Evolutionary conservation across 2,888 invertebrate species (phyloP).

Genomic region (Stenotaenia linearis): DNA sequence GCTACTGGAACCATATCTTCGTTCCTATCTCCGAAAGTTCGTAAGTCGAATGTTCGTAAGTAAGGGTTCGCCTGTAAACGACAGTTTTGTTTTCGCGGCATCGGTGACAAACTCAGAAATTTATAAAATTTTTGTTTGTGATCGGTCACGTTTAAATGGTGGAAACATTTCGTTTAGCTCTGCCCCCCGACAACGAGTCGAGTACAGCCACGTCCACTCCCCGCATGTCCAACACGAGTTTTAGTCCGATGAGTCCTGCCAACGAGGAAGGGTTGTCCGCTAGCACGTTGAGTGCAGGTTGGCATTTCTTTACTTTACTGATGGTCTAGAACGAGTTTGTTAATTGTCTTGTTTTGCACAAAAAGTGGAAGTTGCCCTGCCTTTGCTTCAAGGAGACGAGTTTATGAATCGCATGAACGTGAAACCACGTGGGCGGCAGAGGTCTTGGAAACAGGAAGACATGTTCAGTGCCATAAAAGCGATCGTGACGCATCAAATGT

Average conservation of each 20-base stretch:
- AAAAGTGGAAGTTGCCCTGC: background rate
- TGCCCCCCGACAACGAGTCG: constrained; percentile 14
- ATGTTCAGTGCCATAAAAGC: constrained; percentile 36
- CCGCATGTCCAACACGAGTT: constrained; percentile 2
- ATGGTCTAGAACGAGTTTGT: background rate
- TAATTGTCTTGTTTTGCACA: too few relatives aligned
- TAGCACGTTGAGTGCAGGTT: constrained; percentile 15
- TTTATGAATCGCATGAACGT: constrained; percentile 32
- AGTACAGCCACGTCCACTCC: background rate
- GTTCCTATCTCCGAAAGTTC: too few relatives aligned
- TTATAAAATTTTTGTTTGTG: background rate
- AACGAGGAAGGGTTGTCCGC: constrained; percentile 10
- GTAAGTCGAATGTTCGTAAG: too few relatives aligned
- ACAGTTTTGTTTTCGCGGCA: background rate
- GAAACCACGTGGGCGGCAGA: constrained; percentile 32
- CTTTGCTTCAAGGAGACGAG: constrained; percentile 3
- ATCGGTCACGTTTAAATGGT: background rate
- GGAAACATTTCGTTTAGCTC: background rate
- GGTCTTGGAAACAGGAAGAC: constrained; percentile 36
- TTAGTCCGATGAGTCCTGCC: constrained; percentile 28
- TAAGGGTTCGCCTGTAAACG: too few relatives aligned
- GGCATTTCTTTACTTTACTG: background rate
- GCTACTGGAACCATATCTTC: too few relatives aligned
- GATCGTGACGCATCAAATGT: constrained; percentile 35
- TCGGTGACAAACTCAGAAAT: background rate